These are phyloP conservation scores for Danaus melanippus DNA, from an alignment of 1,140 invertebrate species.

Conservation along the genomic window DNA sequence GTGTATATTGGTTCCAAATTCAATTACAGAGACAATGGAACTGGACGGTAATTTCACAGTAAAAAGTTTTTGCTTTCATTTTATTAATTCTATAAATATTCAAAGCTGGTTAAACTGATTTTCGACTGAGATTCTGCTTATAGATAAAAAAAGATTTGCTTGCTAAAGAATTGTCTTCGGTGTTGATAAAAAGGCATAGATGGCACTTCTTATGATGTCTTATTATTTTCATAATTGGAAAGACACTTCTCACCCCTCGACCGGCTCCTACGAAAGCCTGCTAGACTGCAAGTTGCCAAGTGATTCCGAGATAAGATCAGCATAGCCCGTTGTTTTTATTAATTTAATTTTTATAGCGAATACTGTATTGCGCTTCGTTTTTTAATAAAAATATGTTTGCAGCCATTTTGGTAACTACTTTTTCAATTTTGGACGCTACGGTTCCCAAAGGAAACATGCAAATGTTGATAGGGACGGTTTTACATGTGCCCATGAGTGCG, in stretches of 20 bases:
- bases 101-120: too few relatives aligned
- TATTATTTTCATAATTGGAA: conserved; percentile 25
- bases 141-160: too few relatives aligned
- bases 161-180: conserved; percentile 4
- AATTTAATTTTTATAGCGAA: too few relatives aligned
- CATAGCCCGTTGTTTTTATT: too few relatives aligned
- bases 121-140: too few relatives aligned
- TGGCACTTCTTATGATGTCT: conserved; percentile 20
- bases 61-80: too few relatives aligned
- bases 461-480: conserved; percentile 7
- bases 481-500: conserved; percentile 2
- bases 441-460: conserved; percentile 5
- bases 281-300: conserved; percentile 17
- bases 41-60: too few relatives aligned
- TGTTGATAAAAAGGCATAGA: conserved; percentile 18
- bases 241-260: conserved; percentile 20
- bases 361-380: too few relatives aligned
- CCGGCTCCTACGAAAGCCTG: conserved; percentile 14
- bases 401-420: background rate
- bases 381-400: too few relatives aligned
- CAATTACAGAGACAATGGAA: too few relatives aligned
- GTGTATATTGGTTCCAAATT: too few relatives aligned
- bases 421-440: conserved; percentile 5
- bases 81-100: too few relatives aligned
- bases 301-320: conserved; percentile 13